Percentiles rank a stretch among this genome's conserved stretches.
Conservation (phyloP, 2,113 vertebrate genomes). For the Isichthys henryi region DNA sequence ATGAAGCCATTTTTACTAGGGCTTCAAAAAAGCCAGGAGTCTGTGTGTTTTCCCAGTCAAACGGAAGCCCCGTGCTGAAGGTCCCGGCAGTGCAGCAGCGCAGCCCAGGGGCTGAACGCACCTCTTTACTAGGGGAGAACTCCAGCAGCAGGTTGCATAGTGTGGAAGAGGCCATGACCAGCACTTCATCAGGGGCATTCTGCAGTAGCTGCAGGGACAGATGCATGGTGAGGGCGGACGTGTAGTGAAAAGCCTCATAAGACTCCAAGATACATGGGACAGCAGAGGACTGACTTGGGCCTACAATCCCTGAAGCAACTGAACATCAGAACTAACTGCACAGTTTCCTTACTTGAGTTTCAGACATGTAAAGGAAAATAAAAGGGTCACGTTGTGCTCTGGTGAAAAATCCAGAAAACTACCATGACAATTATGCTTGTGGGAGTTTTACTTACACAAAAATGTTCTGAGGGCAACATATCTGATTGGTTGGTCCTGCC, state of each 20-base stretch:
- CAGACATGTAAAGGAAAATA: background rate
- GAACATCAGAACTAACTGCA: background rate
- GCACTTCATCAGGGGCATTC: conserved; percentile 95
- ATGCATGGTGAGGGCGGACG: background rate
- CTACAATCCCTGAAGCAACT: background rate
- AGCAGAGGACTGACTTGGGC: background rate
- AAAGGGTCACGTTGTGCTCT: background rate
- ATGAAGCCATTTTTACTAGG: background rate
- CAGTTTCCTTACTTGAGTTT: background rate
- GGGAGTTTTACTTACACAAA: too few relatives aligned
- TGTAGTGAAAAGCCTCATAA: background rate
- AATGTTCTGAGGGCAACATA: too few relatives aligned
- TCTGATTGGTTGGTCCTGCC: too few relatives aligned
- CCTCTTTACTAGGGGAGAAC: conserved; percentile 99
- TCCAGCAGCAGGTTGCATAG: conserved; percentile 97
- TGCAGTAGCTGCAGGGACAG: conserved; percentile 75
- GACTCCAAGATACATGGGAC: background rate
- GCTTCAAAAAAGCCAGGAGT: background rate
- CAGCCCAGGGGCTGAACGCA: conserved; percentile 43
- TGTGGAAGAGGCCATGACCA: conserved; percentile 95
- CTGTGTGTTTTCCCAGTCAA: background rate
- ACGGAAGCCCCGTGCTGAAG: background rate
- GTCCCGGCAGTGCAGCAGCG: background rate
- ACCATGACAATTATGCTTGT: background rate
- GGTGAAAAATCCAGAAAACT: background rate